Base-by-base conservation (phyloP, 1,140 invertebrate species). In the Cyclargus thomasi region DNA sequence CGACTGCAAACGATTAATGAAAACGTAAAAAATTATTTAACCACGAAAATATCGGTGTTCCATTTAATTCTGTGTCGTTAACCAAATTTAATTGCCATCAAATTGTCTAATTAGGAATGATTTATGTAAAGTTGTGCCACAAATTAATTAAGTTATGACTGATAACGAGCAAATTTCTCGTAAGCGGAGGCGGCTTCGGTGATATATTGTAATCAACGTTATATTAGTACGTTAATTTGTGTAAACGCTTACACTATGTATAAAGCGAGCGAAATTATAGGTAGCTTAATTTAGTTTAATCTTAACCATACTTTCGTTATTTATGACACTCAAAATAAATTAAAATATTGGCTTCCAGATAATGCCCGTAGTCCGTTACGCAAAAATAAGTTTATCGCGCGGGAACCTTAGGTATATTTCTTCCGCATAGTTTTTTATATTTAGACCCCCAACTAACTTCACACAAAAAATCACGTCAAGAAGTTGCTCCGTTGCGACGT, bases 101-200 rank as follows among this genome's bases (percentile, higher is more conserved):
- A 67, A 62, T 70, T 62, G 29, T 35, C 69, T 70, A 66, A 70
- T 70, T 70, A 67, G 67, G 39, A 63, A 35, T 67, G 65, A 73
- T 70, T 67, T 67, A 69, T 69, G 59, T 63, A 67, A 71, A 69
- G 65, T 69, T 67, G 62, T 70, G 21, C 47, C 23, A 63, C 21
- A 22, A 68, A 68, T 69, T 74, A 68, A 74, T 71, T 74, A 59
- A 63, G 72, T 71, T 71, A 71, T 68, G 66, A 66, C 47, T 22
- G 62, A 62, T 70, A 70, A 73, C 71, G 55, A 53, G 63, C 14
- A 64, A 23, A 53, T 64, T 23, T 55, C 23, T 20, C 21, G 23
- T 55, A 55, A 65, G 10, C 36, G 18, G 36, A 18, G 11, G 17
- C 21, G 64, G 53, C 39, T 53, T 59, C 18, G 17, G 55, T 59